These are phyloP conservation scores for Gymnocypris eckloni DNA, from an alignment of 2,797 vertebrate species.

Conservation along the genomic window DNA sequence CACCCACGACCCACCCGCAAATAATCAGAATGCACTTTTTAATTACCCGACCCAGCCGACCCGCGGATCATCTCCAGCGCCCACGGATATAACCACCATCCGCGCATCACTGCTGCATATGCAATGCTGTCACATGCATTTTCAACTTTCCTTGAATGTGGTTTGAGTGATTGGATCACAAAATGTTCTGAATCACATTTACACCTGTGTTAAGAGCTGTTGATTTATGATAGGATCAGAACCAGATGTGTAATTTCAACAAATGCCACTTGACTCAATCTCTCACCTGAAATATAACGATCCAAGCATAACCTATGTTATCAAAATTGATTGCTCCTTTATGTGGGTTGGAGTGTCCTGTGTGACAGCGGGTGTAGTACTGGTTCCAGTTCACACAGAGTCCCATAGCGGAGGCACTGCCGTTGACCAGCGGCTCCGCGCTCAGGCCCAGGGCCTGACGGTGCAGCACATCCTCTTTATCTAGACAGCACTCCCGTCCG, in stretches of 20 bases:
- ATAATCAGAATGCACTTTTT: too few relatives aligned
- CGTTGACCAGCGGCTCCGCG: slow-evolving; percentile 83
- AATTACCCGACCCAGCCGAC: too few relatives aligned
- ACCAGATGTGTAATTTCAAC: not conserved
- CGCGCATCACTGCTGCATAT: not conserved
- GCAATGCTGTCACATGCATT: not conserved
- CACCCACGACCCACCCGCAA: too few relatives aligned
- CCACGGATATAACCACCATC: too few relatives aligned
- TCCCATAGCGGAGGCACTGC: slow-evolving; percentile 78
- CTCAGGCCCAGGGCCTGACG: slow-evolving; percentile 76
- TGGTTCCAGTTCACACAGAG: slow-evolving; percentile 98
- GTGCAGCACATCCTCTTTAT: slow-evolving; percentile 90
- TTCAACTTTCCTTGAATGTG: not conserved
- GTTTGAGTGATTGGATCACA: not conserved
- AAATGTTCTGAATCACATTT: not conserved
- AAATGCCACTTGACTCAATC: not conserved
- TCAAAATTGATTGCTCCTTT: slow-evolving; percentile 99
- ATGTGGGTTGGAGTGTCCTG: slow-evolving; percentile 91
- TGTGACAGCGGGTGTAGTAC: slow-evolving; percentile 94
- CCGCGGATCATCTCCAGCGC: too few relatives aligned
- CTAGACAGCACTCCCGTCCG: slow-evolving; percentile 92
- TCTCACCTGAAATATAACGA: slow-evolving; percentile 96
- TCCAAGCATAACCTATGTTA: slow-evolving; percentile 98
- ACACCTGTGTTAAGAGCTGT: not conserved
- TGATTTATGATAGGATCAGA: not conserved